Evolutionary conservation across 2,797 vertebrate species (phyloP).

Genomic region (Melanotaenia maccullochi): DNA sequence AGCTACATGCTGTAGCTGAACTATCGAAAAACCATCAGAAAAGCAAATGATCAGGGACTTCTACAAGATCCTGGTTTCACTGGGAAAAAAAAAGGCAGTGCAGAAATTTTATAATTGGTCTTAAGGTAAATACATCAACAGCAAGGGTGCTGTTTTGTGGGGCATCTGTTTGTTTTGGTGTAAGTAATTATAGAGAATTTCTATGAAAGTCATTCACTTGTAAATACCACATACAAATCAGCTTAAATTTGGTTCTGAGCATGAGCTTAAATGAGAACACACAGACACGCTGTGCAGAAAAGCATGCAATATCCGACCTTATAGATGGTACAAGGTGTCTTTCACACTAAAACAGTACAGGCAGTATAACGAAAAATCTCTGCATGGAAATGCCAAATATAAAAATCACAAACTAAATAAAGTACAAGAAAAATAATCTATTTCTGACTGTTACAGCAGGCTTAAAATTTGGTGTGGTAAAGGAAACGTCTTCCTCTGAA

Average conservation of each 20-base stretch:
- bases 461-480: not conserved
- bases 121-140: not conserved
- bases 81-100: not conserved
- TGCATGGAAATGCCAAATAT: not conserved
- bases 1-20: not conserved
- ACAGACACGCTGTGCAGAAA: not conserved
- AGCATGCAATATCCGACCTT: not conserved
- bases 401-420: not conserved
- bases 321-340: constrained; percentile 11
- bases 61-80: constrained; percentile 2
- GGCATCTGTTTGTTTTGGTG: not conserved
- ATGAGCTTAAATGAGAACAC: not conserved
- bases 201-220: constrained; percentile 4
- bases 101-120: not conserved
- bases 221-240: constrained; percentile 15
- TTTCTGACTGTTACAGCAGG: not conserved
- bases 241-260: not conserved
- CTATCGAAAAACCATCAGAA: not conserved
- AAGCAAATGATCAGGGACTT: not conserved
- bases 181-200: not conserved
- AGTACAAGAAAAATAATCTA: not conserved
- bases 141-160: not conserved
- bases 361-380: constrained; percentile 10
- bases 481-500: not conserved
- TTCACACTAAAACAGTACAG: constrained; percentile 15